Base-by-base conservation (phyloP, 2,797 vertebrate species). In the Psittacula echo region DNA sequence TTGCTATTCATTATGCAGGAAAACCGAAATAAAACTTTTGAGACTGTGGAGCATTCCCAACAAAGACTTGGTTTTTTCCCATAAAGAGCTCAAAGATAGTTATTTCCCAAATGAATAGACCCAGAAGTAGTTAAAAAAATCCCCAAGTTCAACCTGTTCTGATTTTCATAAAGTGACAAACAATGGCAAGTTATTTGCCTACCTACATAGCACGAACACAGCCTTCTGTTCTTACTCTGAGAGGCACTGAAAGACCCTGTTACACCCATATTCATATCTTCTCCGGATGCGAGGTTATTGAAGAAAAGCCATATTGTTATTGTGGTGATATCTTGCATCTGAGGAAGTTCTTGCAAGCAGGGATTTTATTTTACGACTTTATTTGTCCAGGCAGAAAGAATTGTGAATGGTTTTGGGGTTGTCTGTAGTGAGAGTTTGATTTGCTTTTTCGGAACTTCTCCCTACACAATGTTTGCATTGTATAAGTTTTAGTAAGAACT, bases 181-280 rank as follows among this genome's bases (percentile, higher is more conserved):
- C 11, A 48, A 24, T 17, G 10, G 13, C 47, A 47, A 89, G 73
- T 84, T 85, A 58, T 71, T 79, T 88, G 12, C 23, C 14, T 62
- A 2, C 7, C 21, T 64, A 20, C 27, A 13, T 51, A 61, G 7
- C 41, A 64, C 0, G 0, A 19, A 30, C n/a, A 62, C 4, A 75
- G 7, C 2, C 26, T 3, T 4, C 41, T 61, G 5, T 44, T 85
- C 37, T 79, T 61, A 34, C 37, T 51, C 37, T 66, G 47, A 54
- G n/a, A 64, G 26, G 29, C 37, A 72, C 22, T 85, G 41, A 60
- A 90, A 77, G 61, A 27, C 29, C 29, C 53, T 77, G 16, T 22
- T 45, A 42, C 24, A 68, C 4, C 27, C 23, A 0, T 45, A 14
- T 74, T 72, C 64, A 32, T 60, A 74, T 74, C 21, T 68, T 75